These are phyloP conservation scores for Forbesichthys papilliferus DNA, from an alignment of 2,113 vertebrate species.

Conservation along the genomic window DNA sequence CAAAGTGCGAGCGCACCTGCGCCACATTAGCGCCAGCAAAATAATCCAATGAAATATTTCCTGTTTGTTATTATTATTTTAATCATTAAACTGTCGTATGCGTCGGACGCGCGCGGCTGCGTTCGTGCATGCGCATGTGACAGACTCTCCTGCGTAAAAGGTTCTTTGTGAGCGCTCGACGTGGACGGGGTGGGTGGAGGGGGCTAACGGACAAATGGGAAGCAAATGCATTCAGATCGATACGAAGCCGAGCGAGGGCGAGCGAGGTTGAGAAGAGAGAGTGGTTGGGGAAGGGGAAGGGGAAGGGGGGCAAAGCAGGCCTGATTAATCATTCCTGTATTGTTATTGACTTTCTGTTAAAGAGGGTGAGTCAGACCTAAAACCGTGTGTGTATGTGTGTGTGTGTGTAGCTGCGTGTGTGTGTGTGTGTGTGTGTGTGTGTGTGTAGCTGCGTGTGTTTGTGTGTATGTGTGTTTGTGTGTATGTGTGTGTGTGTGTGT, in stretches of 20 bases:
- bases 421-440: conserved; percentile 25
- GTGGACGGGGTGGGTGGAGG: conserved; percentile 41
- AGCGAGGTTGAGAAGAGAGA: conserved; percentile 58
- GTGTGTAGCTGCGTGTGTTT: conserved; percentile 19
- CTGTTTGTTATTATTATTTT: no score
- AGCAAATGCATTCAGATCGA: conserved; percentile 82
- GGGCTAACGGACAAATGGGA: conserved; percentile 72
- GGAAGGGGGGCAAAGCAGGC: conserved; percentile 58
- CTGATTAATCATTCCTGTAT: conserved; percentile 80
- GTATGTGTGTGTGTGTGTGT: conserved; percentile 27
- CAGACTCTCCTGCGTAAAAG: conserved; percentile 58
- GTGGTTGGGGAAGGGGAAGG: conserved; percentile 52
- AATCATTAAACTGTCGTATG: no score
- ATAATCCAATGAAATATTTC: neutral
- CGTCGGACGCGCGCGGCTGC: neutral
- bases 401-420: conserved; percentile 10
- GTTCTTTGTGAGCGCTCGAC: conserved; percentile 71
- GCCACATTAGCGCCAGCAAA: neutral
- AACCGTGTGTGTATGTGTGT: conserved; percentile 60
- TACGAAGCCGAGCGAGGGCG: conserved; percentile 71
- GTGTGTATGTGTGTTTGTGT: conserved; percentile 16
- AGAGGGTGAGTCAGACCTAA: conserved; percentile 70
- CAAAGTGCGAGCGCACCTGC: conserved; percentile 29
- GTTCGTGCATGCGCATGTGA: conserved; percentile 5
- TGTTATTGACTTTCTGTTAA: conserved; percentile 80